Evolutionary conservation across 2,888 invertebrate genomes (phyloP), one percentile per base, ranked within the genome.

Genomic region (Camponotus fellah): DNA sequence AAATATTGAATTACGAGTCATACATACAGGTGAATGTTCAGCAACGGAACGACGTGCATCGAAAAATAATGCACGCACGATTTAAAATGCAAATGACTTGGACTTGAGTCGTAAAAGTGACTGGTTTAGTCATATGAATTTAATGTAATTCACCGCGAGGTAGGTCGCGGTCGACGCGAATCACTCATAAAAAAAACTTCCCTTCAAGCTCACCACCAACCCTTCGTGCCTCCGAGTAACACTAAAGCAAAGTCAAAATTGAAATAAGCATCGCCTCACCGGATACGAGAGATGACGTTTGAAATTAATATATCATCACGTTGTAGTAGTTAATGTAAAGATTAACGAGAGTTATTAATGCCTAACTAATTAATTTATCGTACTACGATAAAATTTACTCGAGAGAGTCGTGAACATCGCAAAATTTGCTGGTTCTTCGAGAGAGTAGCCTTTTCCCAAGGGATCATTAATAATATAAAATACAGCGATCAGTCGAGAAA

Each of bases 331-430:
- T 32, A 6, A 14, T 0, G n/a, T 40, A 37, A 26, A 68, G 69
- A 77, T 69, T 77, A 77, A 77, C 32, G 43, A 43, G 14, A 12
- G 43, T 5, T 58, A 74, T 79, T 72, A 79, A 79, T 58, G 21
- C 34, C 12, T 17, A 32, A 5, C 6, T 72, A 58, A 79, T 79
- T 58, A 58, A 34, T 60, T 79, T 12, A 53, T 49, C 21, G 17
- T 1, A 10, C 8, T 26, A 46, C 6, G 34, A 37, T 14, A 10
- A 37, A 34, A 37, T 71, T 56, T 21, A 34, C 17, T 26, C 14
- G 62, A 17, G 17, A 37, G 5, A 12, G 5, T 34, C 46, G n/a
- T 46, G 34, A 64, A n/a, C 53, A 21, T 53, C 34, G 34, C 14
- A 21, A 34, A 21, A 69, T 72, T 69, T 53, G 34, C 34, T 40